Conservation (phyloP, 2,113 vertebrate species). For the Chlorodrepanis virens region DNA sequence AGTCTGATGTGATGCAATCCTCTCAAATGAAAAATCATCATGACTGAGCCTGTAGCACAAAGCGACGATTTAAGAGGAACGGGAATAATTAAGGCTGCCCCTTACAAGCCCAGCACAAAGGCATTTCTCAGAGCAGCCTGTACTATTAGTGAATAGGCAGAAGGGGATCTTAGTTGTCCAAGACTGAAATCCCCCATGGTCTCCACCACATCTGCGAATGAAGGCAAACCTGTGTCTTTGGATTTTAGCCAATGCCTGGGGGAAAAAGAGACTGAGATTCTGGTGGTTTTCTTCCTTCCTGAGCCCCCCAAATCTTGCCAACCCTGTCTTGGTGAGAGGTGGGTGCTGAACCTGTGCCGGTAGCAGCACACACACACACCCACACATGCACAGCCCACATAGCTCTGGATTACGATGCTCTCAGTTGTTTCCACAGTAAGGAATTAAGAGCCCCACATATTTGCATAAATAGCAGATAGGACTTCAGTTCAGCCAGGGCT, state of each 20-base stretch:
- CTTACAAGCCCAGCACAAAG: slow-evolving; percentile 57
- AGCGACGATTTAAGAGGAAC: slow-evolving; percentile 63
- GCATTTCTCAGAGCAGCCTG: slow-evolving; percentile 45
- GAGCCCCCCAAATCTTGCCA: neutral
- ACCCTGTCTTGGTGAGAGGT: neutral
- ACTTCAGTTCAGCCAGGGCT: neutral
- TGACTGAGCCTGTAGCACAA: slow-evolving; percentile 42
- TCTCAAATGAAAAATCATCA: slow-evolving; percentile 63
- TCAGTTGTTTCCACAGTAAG: neutral
- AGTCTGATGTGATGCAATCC: slow-evolving; percentile 59
- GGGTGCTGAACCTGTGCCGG: neutral
- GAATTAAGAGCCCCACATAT: neutral
- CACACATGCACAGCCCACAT: fast-evolving
- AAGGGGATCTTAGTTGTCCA: slow-evolving; percentile 31
- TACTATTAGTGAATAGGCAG: slow-evolving; percentile 36
- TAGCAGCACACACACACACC: neutral
- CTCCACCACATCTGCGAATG: neutral
- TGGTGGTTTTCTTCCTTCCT: neutral
- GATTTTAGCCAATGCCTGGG: neutral
- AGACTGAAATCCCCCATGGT: slow-evolving; percentile 6
- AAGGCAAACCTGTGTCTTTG: neutral
- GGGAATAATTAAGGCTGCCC: slow-evolving; percentile 56
- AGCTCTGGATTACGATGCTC: neutral
- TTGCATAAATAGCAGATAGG: neutral
- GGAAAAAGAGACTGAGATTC: neutral